Evolutionary conservation across 2,113 vertebrate species (phyloP), one percentile per base, ranked within the genome.

Genomic region (Ellobius talpinus): DNA sequence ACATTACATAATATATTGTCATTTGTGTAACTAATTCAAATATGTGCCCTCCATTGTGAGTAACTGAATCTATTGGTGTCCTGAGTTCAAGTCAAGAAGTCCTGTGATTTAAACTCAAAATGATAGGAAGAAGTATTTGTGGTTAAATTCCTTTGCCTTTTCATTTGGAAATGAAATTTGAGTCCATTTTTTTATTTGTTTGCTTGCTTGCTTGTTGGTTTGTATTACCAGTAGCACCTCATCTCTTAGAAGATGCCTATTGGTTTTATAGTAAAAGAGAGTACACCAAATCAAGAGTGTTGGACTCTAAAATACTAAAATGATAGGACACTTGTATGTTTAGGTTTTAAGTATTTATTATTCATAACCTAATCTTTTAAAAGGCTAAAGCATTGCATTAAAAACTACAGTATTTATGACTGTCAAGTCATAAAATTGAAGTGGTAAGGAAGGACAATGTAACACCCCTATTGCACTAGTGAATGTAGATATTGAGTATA

Each of bases 321-420:
- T 87, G 47, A 72, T 76, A 89, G 58, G 6, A 52, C 4, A 82
- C 14, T 76, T 90, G 16, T 74, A 17, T 88, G 29, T 88, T 90
- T 93, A 10, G 19, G 87, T 94, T 97, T 23, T 70, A 87, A 87
- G 19, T 95, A 87, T 72, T 97, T 92, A 73, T 93, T 96, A 70
- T 68, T 91, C 7, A 5, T 93, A 61, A 70, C 45, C 93, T 87
- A 93, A 50, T 79, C 11, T n/a, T 87, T 96, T 90, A 52, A 61
- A 76, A 86, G 17, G n/a, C 39, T 93, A 70, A 95, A 96, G 45
- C 21, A 72, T n/a, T 94, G 31, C 68, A 84, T 5, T 93, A 79
- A 93, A 95, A 96, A 95, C 65, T 13, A 79, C 89, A 58, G 58
- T 58, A 6, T 58, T 58, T 58, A 21, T 58, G 58, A 81, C 17